These are phyloP conservation scores for Artemisiospiza belli DNA, from an alignment of 2,113 vertebrate genomes.

Conservation along the genomic window DNA sequence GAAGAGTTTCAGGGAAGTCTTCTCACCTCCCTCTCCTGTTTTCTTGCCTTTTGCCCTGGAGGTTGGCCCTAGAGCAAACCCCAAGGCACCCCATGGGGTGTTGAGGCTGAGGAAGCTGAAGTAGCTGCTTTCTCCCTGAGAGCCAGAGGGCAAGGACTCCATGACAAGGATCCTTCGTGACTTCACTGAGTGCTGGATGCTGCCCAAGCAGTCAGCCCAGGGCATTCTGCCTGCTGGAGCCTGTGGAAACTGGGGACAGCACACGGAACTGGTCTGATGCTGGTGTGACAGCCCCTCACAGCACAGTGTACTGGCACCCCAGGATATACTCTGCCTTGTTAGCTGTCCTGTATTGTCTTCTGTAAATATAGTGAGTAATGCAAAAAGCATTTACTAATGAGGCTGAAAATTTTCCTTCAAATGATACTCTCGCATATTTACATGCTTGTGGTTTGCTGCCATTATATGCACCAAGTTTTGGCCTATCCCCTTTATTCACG, in stretches of 20 bases:
- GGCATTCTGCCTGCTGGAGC: neutral
- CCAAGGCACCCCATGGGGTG: rapidly evolving
- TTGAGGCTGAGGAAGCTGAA: neutral
- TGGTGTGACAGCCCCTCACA: neutral
- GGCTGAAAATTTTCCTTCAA: constrained; percentile 27
- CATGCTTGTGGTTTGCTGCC: constrained; percentile 29
- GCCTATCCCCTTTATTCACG: neutral
- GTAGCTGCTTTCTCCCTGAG: neutral
- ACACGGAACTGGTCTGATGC: neutral
- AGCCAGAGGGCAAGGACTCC: neutral
- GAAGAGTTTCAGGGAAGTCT: neutral
- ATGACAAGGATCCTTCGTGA: neutral
- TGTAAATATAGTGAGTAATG: constrained; percentile 6
- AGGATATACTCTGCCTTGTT: neutral
- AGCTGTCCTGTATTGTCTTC: constrained; percentile 7
- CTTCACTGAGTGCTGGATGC: neutral
- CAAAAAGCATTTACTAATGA: constrained; percentile 36
- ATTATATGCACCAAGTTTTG: neutral
- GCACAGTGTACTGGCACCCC: neutral
- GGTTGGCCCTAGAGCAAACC: neutral
- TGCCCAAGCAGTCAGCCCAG: neutral
- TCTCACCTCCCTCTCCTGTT: neutral
- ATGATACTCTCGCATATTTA: neutral
- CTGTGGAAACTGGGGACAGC: neutral
- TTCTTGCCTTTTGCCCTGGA: neutral